Percentiles rank a stretch among this genome's conserved stretches.
Evolutionary conservation across 2,797 vertebrate genomes (phyloP).

Genomic region (Parauchenoglanis punctatus): DNA sequence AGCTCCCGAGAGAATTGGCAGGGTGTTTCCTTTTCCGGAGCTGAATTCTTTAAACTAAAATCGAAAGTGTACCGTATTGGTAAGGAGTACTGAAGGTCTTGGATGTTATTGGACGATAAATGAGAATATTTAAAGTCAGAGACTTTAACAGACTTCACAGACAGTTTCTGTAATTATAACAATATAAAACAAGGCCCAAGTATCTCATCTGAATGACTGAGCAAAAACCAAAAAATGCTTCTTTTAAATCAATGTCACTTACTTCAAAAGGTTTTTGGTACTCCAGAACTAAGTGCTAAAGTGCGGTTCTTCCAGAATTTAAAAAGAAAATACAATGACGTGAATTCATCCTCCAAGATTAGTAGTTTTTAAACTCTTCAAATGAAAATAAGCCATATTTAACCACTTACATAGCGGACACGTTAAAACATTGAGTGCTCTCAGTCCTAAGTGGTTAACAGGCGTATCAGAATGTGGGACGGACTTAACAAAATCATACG

Average conservation of each 20-base stretch:
- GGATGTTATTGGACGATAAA: conserved; percentile 13
- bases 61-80: conserved; percentile 1
- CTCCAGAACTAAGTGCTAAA: conserved; percentile 47
- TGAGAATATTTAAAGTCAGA: conserved; percentile 3
- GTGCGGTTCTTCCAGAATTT: conserved; percentile 22
- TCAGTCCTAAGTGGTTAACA: not conserved
- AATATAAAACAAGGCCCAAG: not conserved
- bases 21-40: conserved; percentile 19
- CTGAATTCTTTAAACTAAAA: not conserved
- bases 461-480: not conserved
- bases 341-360: not conserved
- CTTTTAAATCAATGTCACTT: not conserved
- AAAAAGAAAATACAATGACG: not conserved
- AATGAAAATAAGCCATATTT: not conserved
- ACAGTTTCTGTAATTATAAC: not conserved
- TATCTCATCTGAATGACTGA: not conserved
- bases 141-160: not conserved
- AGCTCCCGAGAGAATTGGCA: conserved; percentile 37
- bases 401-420: not conserved
- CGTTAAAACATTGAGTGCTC: conserved; percentile 11
- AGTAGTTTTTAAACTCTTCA: conserved; percentile 7
- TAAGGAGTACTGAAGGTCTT: not conserved
- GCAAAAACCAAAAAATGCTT: not conserved
- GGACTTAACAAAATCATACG: not conserved
- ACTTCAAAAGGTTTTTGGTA: conserved; percentile 46